Evolutionary conservation across 2,113 vertebrate genomes (phyloP), one percentile per base, ranked within the genome.

Genomic region (Rhea americana): DNA sequence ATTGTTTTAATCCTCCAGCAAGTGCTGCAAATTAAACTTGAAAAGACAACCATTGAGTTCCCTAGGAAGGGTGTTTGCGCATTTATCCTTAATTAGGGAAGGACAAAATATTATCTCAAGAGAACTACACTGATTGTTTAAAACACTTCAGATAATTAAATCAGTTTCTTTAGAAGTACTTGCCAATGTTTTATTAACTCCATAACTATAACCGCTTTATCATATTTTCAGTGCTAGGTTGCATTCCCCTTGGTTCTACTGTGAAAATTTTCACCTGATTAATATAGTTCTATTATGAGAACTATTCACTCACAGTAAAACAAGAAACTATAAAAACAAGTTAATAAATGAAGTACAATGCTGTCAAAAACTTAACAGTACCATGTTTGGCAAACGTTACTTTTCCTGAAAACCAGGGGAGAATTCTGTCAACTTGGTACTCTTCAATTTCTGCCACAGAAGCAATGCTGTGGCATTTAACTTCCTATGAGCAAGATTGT

Each of bases 1-100:
- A 94, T 85, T 92, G 79, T 78, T 96, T 93, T 92, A 95, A 95
- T 92, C 90, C 37, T 85, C 59, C 24, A 80, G 22, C 66, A 91
- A 91, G 82, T 71, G 45, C 82, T 66, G 84, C 87, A 95, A 92
- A 96, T 82, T 89, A 76, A 94, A 91, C 78, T 85, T 70, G 84
- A 92, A 93, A 90, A 90, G 75, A 83, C 4, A 10, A 90, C 37
- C 48, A 48, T 58, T 32, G 41, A 55, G 62, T 80, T 92, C 75
- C 82, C 71, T 22, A 53, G 62, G 26, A 91, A 91, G 50, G 53
- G 13, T 55, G 56, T 39, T 37, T 55, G 53, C n/a, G 89, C 62
- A 39, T 85, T 89, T 91, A 73, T 45, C 26, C 67, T 94, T 91
- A 68, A 82, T 68, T 79, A 90, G 61, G 56, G 11, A 75, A 93